Evolutionary conservation across 2,888 invertebrate species (phyloP).

Genomic region (Acanthosepion pharaonis): DNA sequence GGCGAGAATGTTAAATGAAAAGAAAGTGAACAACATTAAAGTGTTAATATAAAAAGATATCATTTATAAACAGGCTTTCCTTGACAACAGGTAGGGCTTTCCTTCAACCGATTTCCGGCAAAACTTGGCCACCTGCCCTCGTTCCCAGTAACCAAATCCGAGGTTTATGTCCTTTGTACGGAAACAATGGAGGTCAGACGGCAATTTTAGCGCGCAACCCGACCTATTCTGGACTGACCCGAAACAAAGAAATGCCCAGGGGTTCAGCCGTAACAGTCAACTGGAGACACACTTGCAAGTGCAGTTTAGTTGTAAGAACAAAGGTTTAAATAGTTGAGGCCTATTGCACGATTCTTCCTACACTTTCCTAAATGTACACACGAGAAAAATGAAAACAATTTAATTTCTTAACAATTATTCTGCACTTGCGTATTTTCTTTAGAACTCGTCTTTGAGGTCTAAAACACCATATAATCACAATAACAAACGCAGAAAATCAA

Average conservation of each 20-base stretch:
- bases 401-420: no score
- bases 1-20: background rate
- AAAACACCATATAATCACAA: no score
- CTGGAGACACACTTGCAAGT: constrained; percentile 13
- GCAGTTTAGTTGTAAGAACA: background rate
- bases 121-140: background rate
- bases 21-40: background rate
- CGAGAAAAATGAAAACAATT: no score
- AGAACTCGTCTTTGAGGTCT: no score
- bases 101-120: background rate
- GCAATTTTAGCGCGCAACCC: background rate
- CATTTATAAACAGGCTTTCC: background rate
- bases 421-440: no score
- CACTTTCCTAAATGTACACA: background rate
- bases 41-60: background rate
- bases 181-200: background rate
- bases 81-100: background rate
- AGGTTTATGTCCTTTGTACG: background rate
- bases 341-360: background rate
- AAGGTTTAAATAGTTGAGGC: background rate
- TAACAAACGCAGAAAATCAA: no score
- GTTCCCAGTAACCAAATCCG: constrained; percentile 18
- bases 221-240: background rate
- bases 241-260: background rate
- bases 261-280: background rate